These are phyloP conservation scores for Operophtera brumata DNA, from an alignment of 2,888 invertebrate genomes.

Conservation along the genomic window DNA sequence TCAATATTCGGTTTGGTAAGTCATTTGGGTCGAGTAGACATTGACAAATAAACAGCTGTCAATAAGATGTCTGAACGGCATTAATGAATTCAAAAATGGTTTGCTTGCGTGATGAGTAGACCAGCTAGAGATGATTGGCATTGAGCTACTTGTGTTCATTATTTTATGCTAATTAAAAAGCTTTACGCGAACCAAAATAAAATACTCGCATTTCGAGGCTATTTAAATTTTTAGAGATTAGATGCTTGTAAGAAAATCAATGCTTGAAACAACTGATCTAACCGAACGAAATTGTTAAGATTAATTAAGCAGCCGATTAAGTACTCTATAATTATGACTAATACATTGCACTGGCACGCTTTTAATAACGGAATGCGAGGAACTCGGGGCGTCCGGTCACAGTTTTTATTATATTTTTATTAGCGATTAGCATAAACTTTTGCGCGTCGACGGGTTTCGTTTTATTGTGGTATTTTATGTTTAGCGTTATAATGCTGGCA, in stretches of 20 bases:
- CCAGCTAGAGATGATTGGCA: slow-evolving; percentile 53
- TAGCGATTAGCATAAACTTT: slow-evolving; percentile 62
- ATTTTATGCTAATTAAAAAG: not conserved
- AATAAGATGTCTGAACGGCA: slow-evolving; percentile 57
- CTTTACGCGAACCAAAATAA: not conserved
- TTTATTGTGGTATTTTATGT: slow-evolving; percentile 66
- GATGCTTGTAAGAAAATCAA: no score
- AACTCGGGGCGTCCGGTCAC: slow-evolving; percentile 42
- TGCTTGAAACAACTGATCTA: no score
- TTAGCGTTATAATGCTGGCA: slow-evolving; percentile 59
- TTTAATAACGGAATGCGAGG: slow-evolving; percentile 36
- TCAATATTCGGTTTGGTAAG: slow-evolving; percentile 56
- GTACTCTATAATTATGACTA: slow-evolving; percentile 26
- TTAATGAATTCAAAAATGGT: slow-evolving; percentile 54
- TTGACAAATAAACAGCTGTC: slow-evolving; percentile 73
- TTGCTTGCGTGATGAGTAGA: not conserved
- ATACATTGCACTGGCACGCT: slow-evolving; percentile 35
- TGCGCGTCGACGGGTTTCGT: slow-evolving; percentile 55
- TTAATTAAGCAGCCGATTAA: slow-evolving; percentile 19
- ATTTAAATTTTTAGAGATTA: no score
- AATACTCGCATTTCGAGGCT: no score
- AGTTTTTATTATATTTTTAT: slow-evolving; percentile 62
- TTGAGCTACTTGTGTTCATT: slow-evolving; percentile 60
- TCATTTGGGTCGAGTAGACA: slow-evolving; percentile 45
- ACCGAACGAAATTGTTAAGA: not conserved